phyloP scores from a whole-genome alignment of 2,113 vertebrate species.

The Paracanthobrama guichenoti region DNA sequence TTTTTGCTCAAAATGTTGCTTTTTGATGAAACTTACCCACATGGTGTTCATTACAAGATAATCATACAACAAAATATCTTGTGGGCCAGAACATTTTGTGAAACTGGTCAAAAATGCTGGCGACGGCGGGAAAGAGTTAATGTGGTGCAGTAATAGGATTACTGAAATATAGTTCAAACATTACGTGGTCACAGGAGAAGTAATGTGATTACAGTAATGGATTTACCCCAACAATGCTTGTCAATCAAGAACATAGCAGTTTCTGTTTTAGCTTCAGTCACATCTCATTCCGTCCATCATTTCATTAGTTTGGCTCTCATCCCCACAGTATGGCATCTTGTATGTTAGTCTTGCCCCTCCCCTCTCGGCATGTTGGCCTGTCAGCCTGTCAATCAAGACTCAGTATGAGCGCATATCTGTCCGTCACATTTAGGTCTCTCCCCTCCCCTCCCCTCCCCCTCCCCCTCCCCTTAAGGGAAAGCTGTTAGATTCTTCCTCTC shows the following conservation, averaged over 20 bases:
- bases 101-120: too few relatives aligned
- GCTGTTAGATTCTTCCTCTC: not conserved
- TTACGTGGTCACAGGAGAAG: not conserved
- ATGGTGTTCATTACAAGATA: too few relatives aligned
- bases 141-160: not conserved
- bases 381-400: constrained; percentile 55
- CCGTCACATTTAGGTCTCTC: not conserved
- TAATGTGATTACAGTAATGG: constrained; percentile 23
- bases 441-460: not conserved
- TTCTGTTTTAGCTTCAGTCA: constrained; percentile 11
- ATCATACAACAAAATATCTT: too few relatives aligned
- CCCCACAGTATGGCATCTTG: constrained; percentile 44
- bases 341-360: constrained; percentile 29
- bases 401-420: constrained; percentile 8
- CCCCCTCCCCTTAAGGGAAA: not conserved
- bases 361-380: constrained; percentile 48
- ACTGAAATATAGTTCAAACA: not conserved
- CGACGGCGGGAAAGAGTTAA: not conserved
- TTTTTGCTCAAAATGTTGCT: too few relatives aligned
- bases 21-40: too few relatives aligned
- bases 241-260: constrained; percentile 33
- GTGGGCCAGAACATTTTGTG: too few relatives aligned
- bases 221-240: constrained; percentile 48
- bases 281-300: constrained; percentile 31
- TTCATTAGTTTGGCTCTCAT: constrained; percentile 19